These are phyloP conservation scores for Papilio gigon DNA, from an alignment of 2,888 invertebrate genomes.

Conservation along the genomic window DNA sequence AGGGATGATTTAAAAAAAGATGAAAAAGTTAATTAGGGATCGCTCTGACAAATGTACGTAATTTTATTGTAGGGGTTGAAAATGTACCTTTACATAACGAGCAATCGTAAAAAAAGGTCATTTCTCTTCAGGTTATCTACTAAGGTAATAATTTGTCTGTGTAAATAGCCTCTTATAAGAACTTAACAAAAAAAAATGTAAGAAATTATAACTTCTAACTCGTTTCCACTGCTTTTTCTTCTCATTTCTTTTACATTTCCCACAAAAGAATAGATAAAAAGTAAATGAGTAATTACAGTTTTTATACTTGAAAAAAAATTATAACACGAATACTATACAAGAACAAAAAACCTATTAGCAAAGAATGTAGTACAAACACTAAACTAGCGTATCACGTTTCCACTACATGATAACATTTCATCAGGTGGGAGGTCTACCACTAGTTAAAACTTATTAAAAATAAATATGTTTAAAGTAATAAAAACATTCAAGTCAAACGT, in stretches of 20 bases:
- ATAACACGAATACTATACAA: too few relatives aligned
- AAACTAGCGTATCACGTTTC: too few relatives aligned
- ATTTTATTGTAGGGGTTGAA: slow-evolving; percentile 34
- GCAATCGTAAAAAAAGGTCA: slow-evolving; percentile 18
- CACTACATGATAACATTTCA: too few relatives aligned
- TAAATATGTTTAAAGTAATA: background rate
- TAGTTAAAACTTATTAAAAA: too few relatives aligned
- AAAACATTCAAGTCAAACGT: background rate
- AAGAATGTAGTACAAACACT: too few relatives aligned
- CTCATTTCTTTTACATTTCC: background rate
- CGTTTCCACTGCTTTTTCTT: background rate
- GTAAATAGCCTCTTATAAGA: slow-evolving; percentile 11
- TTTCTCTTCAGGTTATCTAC: slow-evolving; percentile 16
- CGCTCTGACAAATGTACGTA: slow-evolving; percentile 33
- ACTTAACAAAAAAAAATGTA: slow-evolving; percentile 5
- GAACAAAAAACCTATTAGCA: too few relatives aligned
- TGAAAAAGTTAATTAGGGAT: slow-evolving; percentile 36
- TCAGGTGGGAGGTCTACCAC: too few relatives aligned
- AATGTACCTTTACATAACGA: slow-evolving; percentile 27
- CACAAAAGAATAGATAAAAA: background rate
- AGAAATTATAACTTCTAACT: background rate
- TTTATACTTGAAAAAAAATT: too few relatives aligned
- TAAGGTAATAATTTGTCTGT: slow-evolving; percentile 6
- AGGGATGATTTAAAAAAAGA: slow-evolving; percentile 30
- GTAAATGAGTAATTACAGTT: background rate